phyloP scores from a whole-genome alignment of 2,113 vertebrate species.

The Carlito syrichta region DNA sequence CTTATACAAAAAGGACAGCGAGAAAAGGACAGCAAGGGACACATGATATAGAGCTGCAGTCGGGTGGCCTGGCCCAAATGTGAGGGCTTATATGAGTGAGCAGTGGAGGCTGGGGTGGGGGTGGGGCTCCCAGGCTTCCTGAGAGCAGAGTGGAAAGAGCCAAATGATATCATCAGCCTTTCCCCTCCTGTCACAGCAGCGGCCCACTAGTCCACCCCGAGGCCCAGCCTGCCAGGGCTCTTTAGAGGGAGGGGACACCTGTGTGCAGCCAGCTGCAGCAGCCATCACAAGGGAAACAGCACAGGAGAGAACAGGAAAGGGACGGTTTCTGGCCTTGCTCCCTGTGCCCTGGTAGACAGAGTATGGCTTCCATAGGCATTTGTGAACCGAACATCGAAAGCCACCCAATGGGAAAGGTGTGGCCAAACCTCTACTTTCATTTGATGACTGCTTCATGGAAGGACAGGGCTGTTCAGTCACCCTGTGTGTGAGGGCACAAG shows the following conservation, averaged over 20 bases:
- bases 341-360: neutral
- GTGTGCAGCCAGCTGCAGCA: neutral
- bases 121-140: conserved; percentile 65
- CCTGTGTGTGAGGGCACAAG: neutral
- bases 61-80: neutral
- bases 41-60: too few species aligned
- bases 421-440: neutral
- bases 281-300: neutral
- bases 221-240: neutral
- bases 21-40: neutral
- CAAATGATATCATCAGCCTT: conserved; percentile 38
- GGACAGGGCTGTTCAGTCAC: neutral
- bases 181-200: neutral
- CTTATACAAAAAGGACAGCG: neutral
- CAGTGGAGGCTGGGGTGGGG: neutral
- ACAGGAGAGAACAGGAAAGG: conserved; percentile 51
- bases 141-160: conserved; percentile 54
- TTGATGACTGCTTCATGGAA: neutral
- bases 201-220: neutral
- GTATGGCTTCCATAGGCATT: neutral
- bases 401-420: neutral
- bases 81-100: neutral
- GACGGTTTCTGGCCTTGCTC: conserved; percentile 40
- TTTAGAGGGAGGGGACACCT: neutral
- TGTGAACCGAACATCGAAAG: neutral